Evolutionary conservation across 2,113 vertebrate genomes (phyloP), one percentile per base, ranked within the genome.

Genomic region (Stigmatopora nigra): DNA sequence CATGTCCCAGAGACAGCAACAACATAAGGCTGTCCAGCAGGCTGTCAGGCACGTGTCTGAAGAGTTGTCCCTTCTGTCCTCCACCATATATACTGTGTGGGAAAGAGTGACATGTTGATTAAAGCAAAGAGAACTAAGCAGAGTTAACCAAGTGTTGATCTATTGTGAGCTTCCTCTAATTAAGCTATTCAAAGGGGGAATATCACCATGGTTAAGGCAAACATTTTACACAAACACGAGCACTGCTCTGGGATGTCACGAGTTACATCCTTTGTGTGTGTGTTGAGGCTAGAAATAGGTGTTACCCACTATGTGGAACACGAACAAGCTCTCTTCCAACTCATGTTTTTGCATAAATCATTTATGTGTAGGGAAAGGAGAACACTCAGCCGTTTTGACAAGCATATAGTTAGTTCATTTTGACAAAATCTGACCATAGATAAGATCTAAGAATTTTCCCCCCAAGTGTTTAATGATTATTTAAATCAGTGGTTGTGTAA

Each of bases 1-100:
- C 94, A 97, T 96, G 84, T 97, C 95, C 94, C 94, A 98, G 53
- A 98, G 94, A 78, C 95, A 98, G 89, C 95, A 98, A 88, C 95
- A 98, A 84, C 95, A 98, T 64, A 98, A 92, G 2, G 94, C 94
- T 2, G 95, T 95, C 94, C 94, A 96, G 82, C 95, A 98, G 14
- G 94, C 95, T 0, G 95, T 96, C 84, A 98, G 92, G 84, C 94
- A 97, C 63, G 94, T 88, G 51, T 91, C 92, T 60, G 90, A 87
- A 0, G 90, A 87, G 60, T 93, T 64, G 65, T 94, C 90, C 14
- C 94, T 90, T 84, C 92, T 90, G 85, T 92, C 92, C 83, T 97
- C 94, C 65, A 97, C 94, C 64, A 98, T 93, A 1, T 98, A 98
- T 78, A 97, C 95, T 98, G 85, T 44, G 22, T 67, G 65, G 49